Base-by-base conservation (phyloP, 2,888 invertebrate genomes). In the Eupithecia subumbrata region DNA sequence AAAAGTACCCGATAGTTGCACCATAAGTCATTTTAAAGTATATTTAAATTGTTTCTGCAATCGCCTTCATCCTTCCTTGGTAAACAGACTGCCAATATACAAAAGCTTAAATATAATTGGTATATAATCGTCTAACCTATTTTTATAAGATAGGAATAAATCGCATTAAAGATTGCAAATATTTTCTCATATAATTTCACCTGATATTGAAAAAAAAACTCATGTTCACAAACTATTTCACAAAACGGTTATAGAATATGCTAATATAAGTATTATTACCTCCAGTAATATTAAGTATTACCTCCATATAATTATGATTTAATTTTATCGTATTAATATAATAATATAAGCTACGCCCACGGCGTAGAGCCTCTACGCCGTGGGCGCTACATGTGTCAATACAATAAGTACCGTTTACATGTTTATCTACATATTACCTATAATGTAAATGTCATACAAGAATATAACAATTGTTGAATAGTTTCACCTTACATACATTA, bases 191-290 rank as follows among this genome's bases (percentile, higher is more conserved):
- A 52, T 72, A 12, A 60, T 80, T 82, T 86, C 83, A 84, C 81
- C 81, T 83, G 81, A 84, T 78, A 81, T 81, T 79, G 37, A 37
- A 85, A 76, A 30, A 48, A 64, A 40, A 73, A 71, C 63, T 72
- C 85, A 88, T 82, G 90, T 91, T 93, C 94, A 94, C 93, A 94
- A 93, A 91, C 84, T 75, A 78, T 81, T 90, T 90, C 91, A 91
- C 91, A 92, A 91, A 86, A 84, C 83, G 82, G 84, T 85, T 85
- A 83, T 83, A 86, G 84, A 83, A 83, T 81, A 87, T 91, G 90
- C 90, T 91, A 85, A 87, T 86, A 82, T 93, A 92, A 94, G 94
- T 94, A 94, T 94, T 94, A 94, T 94, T 94, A 94, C 93, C 92
- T 94, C 92, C 91, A 90, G 87, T 91, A 92, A 89, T 89, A 81